These are phyloP conservation scores for Clarias platycephalus DNA, from an alignment of 2,797 vertebrate genomes.

Conservation along the genomic window DNA sequence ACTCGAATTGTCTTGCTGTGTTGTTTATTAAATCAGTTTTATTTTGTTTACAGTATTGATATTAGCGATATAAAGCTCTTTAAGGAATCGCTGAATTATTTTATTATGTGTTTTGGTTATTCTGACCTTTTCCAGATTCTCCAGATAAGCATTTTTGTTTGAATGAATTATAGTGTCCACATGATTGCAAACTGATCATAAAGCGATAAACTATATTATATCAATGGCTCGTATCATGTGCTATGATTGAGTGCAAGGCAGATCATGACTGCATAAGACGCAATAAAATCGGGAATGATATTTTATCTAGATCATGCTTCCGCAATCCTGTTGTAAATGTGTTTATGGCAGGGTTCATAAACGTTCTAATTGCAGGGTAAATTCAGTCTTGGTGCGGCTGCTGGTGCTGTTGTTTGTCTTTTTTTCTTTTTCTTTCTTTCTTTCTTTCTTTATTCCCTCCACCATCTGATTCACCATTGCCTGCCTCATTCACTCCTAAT, in stretches of 20 bases:
- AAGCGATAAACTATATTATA: slow-evolving; percentile 12
- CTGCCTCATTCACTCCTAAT: slow-evolving; percentile 68
- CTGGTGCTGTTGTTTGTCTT: slow-evolving; percentile 27
- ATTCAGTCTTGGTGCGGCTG: slow-evolving; percentile 37
- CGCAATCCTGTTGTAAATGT: neutral
- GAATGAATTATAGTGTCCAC: neutral
- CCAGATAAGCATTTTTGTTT: neutral
- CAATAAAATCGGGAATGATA: neutral
- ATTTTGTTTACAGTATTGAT: neutral
- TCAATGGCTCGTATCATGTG: neutral
- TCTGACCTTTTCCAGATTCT: neutral
- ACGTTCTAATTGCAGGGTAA: slow-evolving; percentile 9
- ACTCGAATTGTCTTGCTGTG: too few species aligned
- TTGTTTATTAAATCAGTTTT: neutral
- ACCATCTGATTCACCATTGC: slow-evolving; percentile 55
- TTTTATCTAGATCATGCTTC: neutral
- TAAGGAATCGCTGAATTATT: neutral
- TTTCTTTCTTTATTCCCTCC: slow-evolving; percentile 31
- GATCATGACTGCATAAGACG: neutral
- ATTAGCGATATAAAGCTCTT: neutral
- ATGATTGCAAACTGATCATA: neutral
- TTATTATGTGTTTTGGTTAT: neutral
- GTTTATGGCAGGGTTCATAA: slow-evolving; percentile 2
- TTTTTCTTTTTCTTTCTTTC: slow-evolving; percentile 8
- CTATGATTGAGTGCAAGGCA: neutral